These are phyloP conservation scores for Falco novaeseelandiae DNA, from an alignment of 2,797 vertebrate species.

Conservation along the genomic window DNA sequence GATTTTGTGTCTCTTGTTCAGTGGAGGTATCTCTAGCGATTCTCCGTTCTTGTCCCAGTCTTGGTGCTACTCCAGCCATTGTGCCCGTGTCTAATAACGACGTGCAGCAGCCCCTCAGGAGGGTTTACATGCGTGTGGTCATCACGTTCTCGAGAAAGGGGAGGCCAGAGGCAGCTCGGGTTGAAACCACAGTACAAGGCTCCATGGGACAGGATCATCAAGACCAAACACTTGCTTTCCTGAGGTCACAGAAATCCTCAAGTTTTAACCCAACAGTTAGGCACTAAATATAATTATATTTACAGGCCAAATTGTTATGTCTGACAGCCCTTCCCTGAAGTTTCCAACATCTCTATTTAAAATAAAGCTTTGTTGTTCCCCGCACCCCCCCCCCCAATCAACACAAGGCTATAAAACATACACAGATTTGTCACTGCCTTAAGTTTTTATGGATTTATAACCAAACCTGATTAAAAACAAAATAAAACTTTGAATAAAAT, in stretches of 20 bases:
- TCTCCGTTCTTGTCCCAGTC: neutral
- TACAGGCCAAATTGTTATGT: slow-evolving; percentile 75
- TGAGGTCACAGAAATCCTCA: slow-evolving; percentile 65
- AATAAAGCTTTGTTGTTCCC: neutral
- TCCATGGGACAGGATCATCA: slow-evolving; percentile 25
- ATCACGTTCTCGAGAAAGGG: slow-evolving; percentile 13
- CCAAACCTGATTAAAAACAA: neutral
- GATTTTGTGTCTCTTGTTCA: neutral
- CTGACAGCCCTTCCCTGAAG: slow-evolving; percentile 58
- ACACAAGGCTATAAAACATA: slow-evolving; percentile 19
- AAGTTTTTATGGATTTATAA: neutral
- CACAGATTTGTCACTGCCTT: neutral
- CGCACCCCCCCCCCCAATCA: neutral
- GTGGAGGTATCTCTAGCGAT: neutral
- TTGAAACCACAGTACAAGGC: slow-evolving; percentile 50
- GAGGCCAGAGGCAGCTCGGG: slow-evolving; percentile 33
- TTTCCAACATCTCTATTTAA: slow-evolving; percentile 59
- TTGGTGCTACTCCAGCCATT: neutral
- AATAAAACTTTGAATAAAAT: neutral
- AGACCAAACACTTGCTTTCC: slow-evolving; percentile 70
- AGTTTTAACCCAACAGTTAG: slow-evolving; percentile 64
- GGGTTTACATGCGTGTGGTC: slow-evolving; percentile 42
- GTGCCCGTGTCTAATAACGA: neutral
- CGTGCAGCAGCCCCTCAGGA: slow-evolving; percentile 1
- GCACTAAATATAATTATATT: slow-evolving; percentile 76